These are phyloP conservation scores for Rafetus swinhoei DNA, from an alignment of 2,113 vertebrate species.

Conservation along the genomic window DNA sequence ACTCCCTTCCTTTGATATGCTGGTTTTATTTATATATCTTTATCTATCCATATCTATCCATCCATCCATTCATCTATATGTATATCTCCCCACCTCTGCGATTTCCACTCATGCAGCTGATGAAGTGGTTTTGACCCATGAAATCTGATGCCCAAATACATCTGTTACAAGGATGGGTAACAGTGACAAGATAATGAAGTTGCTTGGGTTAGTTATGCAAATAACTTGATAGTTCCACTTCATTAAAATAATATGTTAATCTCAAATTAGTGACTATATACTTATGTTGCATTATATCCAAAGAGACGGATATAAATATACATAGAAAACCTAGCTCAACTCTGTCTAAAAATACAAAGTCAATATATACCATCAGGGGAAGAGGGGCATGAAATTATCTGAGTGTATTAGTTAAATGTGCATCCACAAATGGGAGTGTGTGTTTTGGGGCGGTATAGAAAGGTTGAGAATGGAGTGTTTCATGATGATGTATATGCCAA, in stretches of 20 bases:
- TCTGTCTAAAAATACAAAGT: slow-evolving; percentile 12
- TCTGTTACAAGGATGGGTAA: not conserved
- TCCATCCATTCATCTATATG: no score
- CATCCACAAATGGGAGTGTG: slow-evolving; percentile 17
- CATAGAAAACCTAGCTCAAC: slow-evolving; percentile 1
- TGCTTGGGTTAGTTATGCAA: not conserved
- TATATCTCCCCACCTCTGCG: no score
- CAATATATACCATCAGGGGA: slow-evolving; percentile 23
- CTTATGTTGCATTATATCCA: not conserved
- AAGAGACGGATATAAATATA: not conserved
- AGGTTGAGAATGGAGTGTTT: slow-evolving; percentile 10
- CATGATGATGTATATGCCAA: not conserved
- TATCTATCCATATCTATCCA: no score
- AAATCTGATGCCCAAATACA: no score
- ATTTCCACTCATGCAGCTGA: no score
- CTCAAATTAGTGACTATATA: not conserved
- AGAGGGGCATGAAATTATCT: slow-evolving; percentile 9
- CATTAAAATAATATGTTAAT: not conserved
- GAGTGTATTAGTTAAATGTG: slow-evolving; percentile 36
- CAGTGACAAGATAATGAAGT: slow-evolving; percentile 4
- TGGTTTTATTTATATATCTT: no score
- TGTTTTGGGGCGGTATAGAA: not conserved
- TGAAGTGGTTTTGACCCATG: no score
- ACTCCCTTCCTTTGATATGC: no score
- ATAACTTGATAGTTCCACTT: not conserved